These are phyloP conservation scores for Microctenopoma stevenorrisi DNA, from an alignment of 2,797 vertebrate species.

Conservation along the genomic window DNA sequence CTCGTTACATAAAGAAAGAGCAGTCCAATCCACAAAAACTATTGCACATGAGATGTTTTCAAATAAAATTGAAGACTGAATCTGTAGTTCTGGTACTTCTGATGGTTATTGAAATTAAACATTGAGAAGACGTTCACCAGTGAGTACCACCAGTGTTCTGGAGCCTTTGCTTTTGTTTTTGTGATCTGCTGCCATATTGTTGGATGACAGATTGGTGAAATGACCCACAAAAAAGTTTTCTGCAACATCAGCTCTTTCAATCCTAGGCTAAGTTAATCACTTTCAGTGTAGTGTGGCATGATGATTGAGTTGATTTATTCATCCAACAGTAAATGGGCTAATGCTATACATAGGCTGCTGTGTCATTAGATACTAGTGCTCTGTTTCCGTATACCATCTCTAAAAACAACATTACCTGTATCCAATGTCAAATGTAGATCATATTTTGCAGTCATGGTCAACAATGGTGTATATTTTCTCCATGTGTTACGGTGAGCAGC, in stretches of 20 bases:
- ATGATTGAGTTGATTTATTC: conserved; percentile 59
- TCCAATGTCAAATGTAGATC: not conserved
- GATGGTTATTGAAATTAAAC: not conserved
- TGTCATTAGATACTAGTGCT: conserved; percentile 35
- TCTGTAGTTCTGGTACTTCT: no score
- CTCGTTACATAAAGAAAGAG: no score
- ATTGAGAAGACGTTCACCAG: not conserved
- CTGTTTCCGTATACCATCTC: conserved; percentile 19
- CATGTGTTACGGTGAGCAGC: not conserved
- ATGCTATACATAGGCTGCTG: conserved; percentile 32
- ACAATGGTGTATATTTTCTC: not conserved
- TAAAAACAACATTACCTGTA: not conserved
- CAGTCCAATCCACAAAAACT: no score
- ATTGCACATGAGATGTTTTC: no score
- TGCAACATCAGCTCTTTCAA: conserved; percentile 51
- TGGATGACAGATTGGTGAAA: conserved; percentile 32
- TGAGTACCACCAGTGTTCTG: not conserved
- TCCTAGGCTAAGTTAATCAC: conserved; percentile 40
- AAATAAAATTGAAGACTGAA: no score
- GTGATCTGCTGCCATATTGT: conserved; percentile 20
- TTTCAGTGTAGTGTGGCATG: conserved; percentile 35
- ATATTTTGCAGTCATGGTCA: conserved; percentile 4
- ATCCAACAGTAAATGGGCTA: conserved; percentile 24
- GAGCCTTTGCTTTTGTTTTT: conserved; percentile 24
- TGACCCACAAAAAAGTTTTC: conserved; percentile 41